Percentiles rank a stretch among this genome's conserved stretches.
phyloP scores from a whole-genome alignment of 2,797 vertebrate genomes.

The Rhyacichthys aspro region DNA sequence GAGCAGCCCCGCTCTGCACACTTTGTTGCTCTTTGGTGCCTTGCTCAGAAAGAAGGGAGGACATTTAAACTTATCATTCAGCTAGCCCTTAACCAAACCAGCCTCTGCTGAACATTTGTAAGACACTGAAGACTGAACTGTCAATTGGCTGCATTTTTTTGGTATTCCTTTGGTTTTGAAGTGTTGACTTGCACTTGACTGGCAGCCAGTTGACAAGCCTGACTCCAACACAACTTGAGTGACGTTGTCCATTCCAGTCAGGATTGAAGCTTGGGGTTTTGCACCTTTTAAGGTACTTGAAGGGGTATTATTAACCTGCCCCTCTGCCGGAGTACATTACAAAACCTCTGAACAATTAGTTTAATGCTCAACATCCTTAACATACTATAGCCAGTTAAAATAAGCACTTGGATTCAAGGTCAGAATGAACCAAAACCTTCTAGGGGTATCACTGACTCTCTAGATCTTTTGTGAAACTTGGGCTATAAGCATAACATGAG shows the following conservation, averaged over 20 bases:
- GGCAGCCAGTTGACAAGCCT: conserved; percentile 27
- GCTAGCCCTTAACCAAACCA: conserved; percentile 31
- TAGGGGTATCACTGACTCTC: not conserved
- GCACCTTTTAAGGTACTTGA: conserved; percentile 27
- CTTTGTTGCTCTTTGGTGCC: conserved; percentile 60
- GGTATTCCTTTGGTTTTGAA: conserved; percentile 43
- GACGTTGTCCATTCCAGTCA: conserved; percentile 11
- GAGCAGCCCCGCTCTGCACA: conserved; percentile 31
- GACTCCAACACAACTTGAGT: conserved; percentile 21
- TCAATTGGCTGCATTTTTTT: conserved; percentile 26
- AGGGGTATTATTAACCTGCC: conserved; percentile 6
- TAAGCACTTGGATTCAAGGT: not conserved
- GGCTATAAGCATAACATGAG: conserved; percentile 34
- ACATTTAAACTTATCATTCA: conserved; percentile 30
- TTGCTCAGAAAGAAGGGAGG: conserved; percentile 60
- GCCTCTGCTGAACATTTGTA: conserved; percentile 25
- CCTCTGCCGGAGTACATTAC: conserved; percentile 2
- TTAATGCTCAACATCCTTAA: not conserved
- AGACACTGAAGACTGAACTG: conserved; percentile 33
- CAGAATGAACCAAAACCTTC: no score
- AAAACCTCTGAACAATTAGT: not conserved
- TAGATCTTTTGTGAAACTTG: not conserved
- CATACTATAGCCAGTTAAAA: not conserved
- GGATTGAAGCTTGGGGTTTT: conserved; percentile 2
- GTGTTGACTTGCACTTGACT: conserved; percentile 32